Conservation (phyloP, 2,888 invertebrate species). For the Acleris literana region DNA sequence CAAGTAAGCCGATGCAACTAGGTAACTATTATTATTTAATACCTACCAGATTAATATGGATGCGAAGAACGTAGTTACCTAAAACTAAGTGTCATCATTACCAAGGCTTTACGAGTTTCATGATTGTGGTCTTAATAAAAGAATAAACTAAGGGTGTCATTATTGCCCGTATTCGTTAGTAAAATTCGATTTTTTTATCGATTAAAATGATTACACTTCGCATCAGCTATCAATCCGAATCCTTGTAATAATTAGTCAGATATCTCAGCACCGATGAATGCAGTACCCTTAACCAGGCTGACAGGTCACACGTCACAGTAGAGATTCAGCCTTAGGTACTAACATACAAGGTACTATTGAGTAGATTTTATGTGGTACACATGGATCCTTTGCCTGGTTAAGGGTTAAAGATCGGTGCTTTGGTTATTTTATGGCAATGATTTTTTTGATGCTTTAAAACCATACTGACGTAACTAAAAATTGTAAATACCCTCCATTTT, state of each 20-base stretch:
- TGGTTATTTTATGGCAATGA: conserved; percentile 36
- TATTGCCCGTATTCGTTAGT: neutral
- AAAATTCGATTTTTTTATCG: neutral
- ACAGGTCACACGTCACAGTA: too few relatives aligned
- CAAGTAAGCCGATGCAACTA: neutral
- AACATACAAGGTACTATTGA: too few relatives aligned
- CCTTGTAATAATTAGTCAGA: conserved; percentile 7
- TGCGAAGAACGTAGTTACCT: too few relatives aligned
- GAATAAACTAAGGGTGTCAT: neutral
- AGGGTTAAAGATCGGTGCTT: conserved; percentile 15
- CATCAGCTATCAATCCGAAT: neutral
- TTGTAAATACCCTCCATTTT: too few relatives aligned
- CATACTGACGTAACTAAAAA: too few relatives aligned
- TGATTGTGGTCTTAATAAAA: neutral
- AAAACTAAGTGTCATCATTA: too few relatives aligned
- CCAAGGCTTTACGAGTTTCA: too few relatives aligned
- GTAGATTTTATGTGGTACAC: too few relatives aligned
- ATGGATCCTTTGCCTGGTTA: too few relatives aligned
- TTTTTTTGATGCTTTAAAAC: conserved; percentile 23
- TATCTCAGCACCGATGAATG: conserved; percentile 7
- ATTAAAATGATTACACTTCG: neutral
- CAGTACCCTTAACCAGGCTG: too few relatives aligned
- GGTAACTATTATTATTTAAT: neutral
- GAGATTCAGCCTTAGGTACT: too few relatives aligned
- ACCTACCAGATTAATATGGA: neutral